A percentile compares a stretch with the other conserved stretches of the same genome.
These are phyloP conservation scores for Aphelinus certus DNA, from an alignment of 1,140 invertebrate species.

Conservation along the genomic window DNA sequence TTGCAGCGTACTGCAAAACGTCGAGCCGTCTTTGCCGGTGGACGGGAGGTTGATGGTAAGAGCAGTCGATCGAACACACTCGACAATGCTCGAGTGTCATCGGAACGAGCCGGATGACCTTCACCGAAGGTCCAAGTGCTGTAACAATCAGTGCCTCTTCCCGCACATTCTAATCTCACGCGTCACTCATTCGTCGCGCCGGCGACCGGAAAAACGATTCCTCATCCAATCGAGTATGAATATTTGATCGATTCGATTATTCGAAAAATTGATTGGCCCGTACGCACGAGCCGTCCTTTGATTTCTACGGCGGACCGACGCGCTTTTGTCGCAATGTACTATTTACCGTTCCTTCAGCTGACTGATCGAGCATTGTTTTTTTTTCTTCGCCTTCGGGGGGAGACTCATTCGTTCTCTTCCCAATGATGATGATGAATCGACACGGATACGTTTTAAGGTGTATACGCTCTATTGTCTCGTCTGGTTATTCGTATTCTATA, in stretches of 20 bases:
- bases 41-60: too few species aligned
- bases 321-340: slow-evolving; percentile 15
- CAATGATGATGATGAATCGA: slow-evolving; percentile 2
- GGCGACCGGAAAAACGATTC: slow-evolving; percentile 5
- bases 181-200: background rate
- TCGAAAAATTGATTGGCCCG: slow-evolving; percentile 24
- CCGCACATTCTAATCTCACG: background rate
- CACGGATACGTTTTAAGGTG: background rate
- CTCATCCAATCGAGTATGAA: slow-evolving; percentile 14
- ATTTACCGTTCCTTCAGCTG: slow-evolving; percentile 22
- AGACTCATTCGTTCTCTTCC: background rate
- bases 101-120: too few species aligned
- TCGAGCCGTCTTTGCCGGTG: too few species aligned
- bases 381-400: background rate
- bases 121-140: too few species aligned
- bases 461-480: background rate
- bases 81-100: too few species aligned
- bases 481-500: too few species aligned
- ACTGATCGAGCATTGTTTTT: background rate
- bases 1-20: too few species aligned
- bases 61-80: too few species aligned
- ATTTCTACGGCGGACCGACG: background rate
- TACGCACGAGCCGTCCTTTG: background rate
- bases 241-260: slow-evolving; percentile 30
- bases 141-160: too few species aligned